Conservation (phyloP, 2,797 vertebrate species). For the Lycodopsis pacificus region DNA sequence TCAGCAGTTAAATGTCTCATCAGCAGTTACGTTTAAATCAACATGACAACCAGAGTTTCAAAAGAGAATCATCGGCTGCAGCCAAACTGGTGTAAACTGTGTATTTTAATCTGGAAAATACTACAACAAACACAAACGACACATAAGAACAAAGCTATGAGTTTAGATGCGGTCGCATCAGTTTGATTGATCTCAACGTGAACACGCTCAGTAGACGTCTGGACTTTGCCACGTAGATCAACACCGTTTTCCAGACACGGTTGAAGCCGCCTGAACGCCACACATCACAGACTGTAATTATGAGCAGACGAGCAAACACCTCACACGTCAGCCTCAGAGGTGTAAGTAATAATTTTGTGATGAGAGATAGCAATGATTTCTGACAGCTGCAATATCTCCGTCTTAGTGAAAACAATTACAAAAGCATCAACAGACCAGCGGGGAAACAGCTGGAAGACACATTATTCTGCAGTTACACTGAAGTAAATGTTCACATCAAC, state of each 20-base stretch:
- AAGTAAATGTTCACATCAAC: neutral
- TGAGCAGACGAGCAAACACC: neutral
- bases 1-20: conserved; percentile 1
- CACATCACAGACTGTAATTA: neutral
- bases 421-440: neutral
- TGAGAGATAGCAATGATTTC: neutral
- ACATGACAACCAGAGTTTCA: neutral
- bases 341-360: conserved; percentile 16
- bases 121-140: neutral
- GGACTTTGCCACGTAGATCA: conserved; percentile 5
- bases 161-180: neutral
- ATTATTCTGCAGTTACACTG: neutral
- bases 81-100: neutral
- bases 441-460: neutral
- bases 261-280: neutral
- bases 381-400: neutral
- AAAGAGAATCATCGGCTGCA: neutral
- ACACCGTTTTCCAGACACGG: neutral
- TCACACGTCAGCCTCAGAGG: neutral
- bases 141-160: accelerated
- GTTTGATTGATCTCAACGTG: neutral
- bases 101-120: neutral
- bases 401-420: neutral
- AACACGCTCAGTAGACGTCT: neutral
- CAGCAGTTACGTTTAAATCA: neutral